A percentile compares a stretch with the other conserved stretches of the same genome.
Evolutionary conservation across 2,888 invertebrate species (phyloP).

Genomic region (Cephonodes hylas): DNA sequence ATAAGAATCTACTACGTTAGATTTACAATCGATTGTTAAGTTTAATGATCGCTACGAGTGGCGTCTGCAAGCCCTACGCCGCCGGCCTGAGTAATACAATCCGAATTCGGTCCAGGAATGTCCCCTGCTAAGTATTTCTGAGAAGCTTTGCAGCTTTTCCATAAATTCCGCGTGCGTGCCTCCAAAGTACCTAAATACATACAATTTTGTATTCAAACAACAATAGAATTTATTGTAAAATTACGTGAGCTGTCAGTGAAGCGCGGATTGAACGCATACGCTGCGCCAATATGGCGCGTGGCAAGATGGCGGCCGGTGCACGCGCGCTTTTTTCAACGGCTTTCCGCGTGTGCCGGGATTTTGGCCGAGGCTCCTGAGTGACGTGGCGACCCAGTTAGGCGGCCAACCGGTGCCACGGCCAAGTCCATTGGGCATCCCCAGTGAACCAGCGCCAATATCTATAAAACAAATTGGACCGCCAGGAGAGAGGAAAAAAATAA

Average conservation of each 20-base stretch:
- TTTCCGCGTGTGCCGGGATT: constrained; percentile 75
- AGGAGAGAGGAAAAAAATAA: constrained; percentile 71
- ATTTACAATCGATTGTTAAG: neutral
- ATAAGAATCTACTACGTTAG: too few relatives aligned
- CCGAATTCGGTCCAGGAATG: constrained; percentile 12
- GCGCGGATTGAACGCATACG: constrained; percentile 42
- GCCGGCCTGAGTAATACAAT: neutral
- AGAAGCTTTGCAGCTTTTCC: constrained; percentile 35
- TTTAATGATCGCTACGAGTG: neutral
- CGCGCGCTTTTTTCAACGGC: constrained; percentile 61
- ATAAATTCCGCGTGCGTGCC: constrained; percentile 61
- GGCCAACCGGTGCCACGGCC: constrained; percentile 79
- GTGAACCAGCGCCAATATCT: constrained; percentile 80
- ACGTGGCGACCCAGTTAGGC: constrained; percentile 78
- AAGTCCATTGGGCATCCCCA: constrained; percentile 78
- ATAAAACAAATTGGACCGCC: constrained; percentile 78
- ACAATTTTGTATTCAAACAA: constrained; percentile 70
- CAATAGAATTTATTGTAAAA: constrained; percentile 75
- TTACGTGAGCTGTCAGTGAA: constrained; percentile 68
- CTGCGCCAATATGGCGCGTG: constrained; percentile 60
- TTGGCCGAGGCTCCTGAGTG: constrained; percentile 76
- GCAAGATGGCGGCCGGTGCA: constrained; percentile 55
- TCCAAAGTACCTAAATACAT: constrained; percentile 73
- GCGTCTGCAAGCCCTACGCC: neutral
- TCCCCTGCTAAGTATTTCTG: constrained; percentile 35